Evolutionary conservation across 2,113 vertebrate genomes (phyloP), one percentile per base, ranked within the genome.

Genomic region (Odobenus rosmarus): DNA sequence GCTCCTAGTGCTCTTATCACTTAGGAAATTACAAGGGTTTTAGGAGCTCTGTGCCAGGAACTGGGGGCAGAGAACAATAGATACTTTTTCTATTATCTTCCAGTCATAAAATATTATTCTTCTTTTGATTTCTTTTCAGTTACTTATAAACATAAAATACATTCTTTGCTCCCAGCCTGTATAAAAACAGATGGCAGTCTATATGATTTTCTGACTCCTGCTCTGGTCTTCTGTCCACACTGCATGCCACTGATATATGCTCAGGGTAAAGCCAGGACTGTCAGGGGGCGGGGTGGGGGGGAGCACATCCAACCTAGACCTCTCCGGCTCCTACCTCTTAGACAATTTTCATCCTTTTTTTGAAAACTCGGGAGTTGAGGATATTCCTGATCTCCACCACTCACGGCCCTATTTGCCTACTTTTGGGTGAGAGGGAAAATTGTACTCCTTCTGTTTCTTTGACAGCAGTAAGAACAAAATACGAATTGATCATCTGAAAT

Each of bases 261-360:
- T 84, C 57, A 46, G 59, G 57, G 57, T 28, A 67, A 57, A 90
- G 67, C 49, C 42, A 51, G 80, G 24, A 61, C 69, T 46, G 11
- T 5, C n/a, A 1, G 5, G 16, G 36, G 8, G 14, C 1, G 5
- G 12, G 31, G 8, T n/a, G 2, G 4, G 16, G 36, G 8, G 14
- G 5, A 46, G 69, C 16, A 4, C 0, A 0, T 24, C 87, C 59
- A 49, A 69, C 23, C 76, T 51, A 49, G 36, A 49, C 36, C 4
- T 90, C 19, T 7, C 28, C 18, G 11, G 23, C 18, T 80, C 72
- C 39, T 33, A 28, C 19, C 57, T 23, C 69, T 71, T 61, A 39
- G 72, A 59, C 33, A 59, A 39, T 79, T 33, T 86, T 51, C 42
- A 85, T 59, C 12, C 4, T 79, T 86, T 51, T 39, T 55, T 46